Conservation (phyloP, 92 coral and sea anemone genomes). For the Phymanthus crucifer region DNA sequence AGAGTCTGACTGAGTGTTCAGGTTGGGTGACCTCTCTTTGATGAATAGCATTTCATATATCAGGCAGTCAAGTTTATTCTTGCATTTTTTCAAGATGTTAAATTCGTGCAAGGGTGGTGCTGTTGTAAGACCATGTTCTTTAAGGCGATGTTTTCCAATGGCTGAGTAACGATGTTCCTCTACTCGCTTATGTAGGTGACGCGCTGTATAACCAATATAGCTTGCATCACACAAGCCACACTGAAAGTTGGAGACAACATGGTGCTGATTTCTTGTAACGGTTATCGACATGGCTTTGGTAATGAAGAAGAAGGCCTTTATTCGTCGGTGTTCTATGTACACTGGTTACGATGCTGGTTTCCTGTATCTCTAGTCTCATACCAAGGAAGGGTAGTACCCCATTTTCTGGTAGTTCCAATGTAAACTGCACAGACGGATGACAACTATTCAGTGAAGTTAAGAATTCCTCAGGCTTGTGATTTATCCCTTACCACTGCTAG, state of each 20-base stretch:
- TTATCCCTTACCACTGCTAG: background rate
- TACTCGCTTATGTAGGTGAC: background rate
- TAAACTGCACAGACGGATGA: background rate
- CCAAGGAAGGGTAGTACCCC: no score
- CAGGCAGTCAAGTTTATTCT: background rate
- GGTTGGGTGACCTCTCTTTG: background rate
- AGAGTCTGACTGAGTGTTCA: background rate
- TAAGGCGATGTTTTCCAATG: background rate
- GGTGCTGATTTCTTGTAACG: background rate
- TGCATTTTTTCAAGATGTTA: constrained; percentile 5
- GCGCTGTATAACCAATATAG: constrained; percentile 3
- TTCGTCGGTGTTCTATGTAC: no score
- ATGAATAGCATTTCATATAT: background rate
- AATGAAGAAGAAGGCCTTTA: background rate
- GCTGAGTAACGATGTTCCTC: constrained; percentile 17
- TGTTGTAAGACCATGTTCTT: constrained; percentile 13
- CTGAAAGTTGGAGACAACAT: background rate
- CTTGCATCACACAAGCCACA: background rate
- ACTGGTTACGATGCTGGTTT: no score
- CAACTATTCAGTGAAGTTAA: background rate
- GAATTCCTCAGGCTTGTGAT: constrained; percentile 2
- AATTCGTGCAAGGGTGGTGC: background rate
- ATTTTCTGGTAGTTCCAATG: no score
- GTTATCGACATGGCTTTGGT: no score
- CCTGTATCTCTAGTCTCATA: no score